Evolutionary conservation across 1,140 invertebrate species (phyloP).

Genomic region (Zaprionus davidi): DNA sequence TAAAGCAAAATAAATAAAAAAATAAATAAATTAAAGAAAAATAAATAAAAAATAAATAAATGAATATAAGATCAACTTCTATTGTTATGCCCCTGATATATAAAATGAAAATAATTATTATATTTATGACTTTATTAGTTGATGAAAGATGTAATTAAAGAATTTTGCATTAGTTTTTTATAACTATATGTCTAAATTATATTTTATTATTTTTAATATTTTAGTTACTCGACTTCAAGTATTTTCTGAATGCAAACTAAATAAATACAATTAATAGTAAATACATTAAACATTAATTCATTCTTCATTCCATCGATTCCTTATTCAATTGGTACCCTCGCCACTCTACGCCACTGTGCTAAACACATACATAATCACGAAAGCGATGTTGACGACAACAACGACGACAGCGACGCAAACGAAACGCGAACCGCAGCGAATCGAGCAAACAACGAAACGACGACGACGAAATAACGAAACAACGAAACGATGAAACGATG

Average conservation of each 20-base stretch:
- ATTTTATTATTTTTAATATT: no score
- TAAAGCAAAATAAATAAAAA: neutral
- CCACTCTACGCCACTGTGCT: slow-evolving; percentile 20
- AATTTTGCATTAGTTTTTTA: no score
- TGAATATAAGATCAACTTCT: no score
- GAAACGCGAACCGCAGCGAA: slow-evolving; percentile 31
- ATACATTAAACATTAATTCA: neutral
- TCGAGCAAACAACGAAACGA: slow-evolving; percentile 22
- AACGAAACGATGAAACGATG: slow-evolving; percentile 54
- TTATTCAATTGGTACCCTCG: neutral
- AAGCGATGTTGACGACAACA: slow-evolving; percentile 47
- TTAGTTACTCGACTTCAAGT: no score
- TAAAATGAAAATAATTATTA: no score
- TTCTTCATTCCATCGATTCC: neutral
- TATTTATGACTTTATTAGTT: neutral
- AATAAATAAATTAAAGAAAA: no score
- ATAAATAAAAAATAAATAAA: neutral
- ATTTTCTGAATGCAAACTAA: neutral
- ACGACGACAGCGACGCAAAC: slow-evolving; percentile 9
- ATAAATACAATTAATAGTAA: neutral
- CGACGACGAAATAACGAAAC: slow-evolving; percentile 62
- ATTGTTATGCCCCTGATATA: no score
- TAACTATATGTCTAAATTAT: no score
- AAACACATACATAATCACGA: slow-evolving; percentile 42
- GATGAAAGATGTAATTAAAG: neutral